A percentile compares a stretch with the other conserved stretches of the same genome.
phyloP scores from a whole-genome alignment of 1,140 invertebrate genomes.

The Nasonia longicornis region DNA sequence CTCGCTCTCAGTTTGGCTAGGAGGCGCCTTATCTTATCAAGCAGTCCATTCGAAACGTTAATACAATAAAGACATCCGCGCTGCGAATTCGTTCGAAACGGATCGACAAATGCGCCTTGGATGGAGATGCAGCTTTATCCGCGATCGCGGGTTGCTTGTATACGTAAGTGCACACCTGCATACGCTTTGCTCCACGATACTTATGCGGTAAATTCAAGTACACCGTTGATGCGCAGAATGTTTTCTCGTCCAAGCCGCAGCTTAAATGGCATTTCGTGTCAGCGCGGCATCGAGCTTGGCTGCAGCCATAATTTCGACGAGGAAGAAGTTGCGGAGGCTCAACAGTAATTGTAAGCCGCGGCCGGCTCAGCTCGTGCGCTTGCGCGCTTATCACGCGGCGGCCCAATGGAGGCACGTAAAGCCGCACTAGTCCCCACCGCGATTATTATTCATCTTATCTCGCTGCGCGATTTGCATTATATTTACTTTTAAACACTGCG shows the following conservation, averaged over 20 bases:
- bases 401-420: neutral
- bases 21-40: slow-evolving; percentile 38
- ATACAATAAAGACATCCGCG: slow-evolving; percentile 67
- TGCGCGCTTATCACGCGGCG: neutral
- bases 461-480: slow-evolving; percentile 62
- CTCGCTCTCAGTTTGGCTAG: neutral
- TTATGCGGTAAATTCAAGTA: neutral
- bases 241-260: neutral
- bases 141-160: too few relatives aligned
- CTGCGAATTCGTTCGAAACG: slow-evolving; percentile 64
- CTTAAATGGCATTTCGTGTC: neutral
- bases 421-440: neutral
- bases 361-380: neutral
- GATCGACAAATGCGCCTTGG: neutral
- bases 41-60: slow-evolving; percentile 53
- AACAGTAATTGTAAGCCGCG: neutral
- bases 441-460: slow-evolving; percentile 65
- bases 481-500: slow-evolving; percentile 62
- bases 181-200: too few relatives aligned
- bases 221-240: too few relatives aligned
- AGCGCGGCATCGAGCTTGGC: too few relatives aligned
- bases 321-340: neutral
- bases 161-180: too few relatives aligned
- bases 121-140: too few relatives aligned
- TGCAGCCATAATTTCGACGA: neutral